These are phyloP conservation scores for Procambarus clarkii DNA, from an alignment of 1,140 invertebrate genomes.

Conservation along the genomic window DNA sequence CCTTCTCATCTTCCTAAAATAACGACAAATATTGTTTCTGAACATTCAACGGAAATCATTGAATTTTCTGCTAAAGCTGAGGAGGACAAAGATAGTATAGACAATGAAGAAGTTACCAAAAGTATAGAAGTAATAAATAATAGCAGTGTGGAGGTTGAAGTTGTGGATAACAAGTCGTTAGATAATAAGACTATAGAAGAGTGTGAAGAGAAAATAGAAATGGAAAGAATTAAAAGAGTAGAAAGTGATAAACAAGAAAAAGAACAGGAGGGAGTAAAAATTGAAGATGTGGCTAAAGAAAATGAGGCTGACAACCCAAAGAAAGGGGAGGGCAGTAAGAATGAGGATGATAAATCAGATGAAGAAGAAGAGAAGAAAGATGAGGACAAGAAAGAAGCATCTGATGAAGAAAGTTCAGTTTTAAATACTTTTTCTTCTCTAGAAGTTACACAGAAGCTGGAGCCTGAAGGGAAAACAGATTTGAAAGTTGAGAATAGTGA, in stretches of 20 bases:
- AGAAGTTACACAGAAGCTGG: neutral
- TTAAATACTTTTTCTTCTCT: neutral
- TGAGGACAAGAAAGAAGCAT: slow-evolving; percentile 41
- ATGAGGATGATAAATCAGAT: slow-evolving; percentile 68
- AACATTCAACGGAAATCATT: neutral
- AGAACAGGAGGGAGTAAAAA: slow-evolving; percentile 67
- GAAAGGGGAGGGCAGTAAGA: slow-evolving; percentile 30
- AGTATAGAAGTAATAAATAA: slow-evolving; percentile 39
- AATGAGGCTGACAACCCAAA: slow-evolving; percentile 58
- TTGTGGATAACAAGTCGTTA: slow-evolving; percentile 42
- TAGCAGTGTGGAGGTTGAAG: slow-evolving; percentile 52
- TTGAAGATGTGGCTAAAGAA: slow-evolving; percentile 77
- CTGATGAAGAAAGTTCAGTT: slow-evolving; percentile 29
- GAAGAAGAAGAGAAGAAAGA: slow-evolving; percentile 75
- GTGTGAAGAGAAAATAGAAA: slow-evolving; percentile 28
- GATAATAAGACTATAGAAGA: slow-evolving; percentile 61
- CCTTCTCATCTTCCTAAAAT: neutral
- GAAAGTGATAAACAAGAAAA: slow-evolving; percentile 46
- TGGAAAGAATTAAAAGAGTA: slow-evolving; percentile 45
- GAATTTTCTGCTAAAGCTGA: neutral
- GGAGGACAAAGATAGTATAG: slow-evolving; percentile 42
- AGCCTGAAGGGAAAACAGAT: slow-evolving; percentile 29
- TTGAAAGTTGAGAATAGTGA: neutral
- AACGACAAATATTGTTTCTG: neutral
- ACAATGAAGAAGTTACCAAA: slow-evolving; percentile 16